Base-by-base conservation (phyloP, 1,140 invertebrate genomes). In the Euborellia annulipes region DNA sequence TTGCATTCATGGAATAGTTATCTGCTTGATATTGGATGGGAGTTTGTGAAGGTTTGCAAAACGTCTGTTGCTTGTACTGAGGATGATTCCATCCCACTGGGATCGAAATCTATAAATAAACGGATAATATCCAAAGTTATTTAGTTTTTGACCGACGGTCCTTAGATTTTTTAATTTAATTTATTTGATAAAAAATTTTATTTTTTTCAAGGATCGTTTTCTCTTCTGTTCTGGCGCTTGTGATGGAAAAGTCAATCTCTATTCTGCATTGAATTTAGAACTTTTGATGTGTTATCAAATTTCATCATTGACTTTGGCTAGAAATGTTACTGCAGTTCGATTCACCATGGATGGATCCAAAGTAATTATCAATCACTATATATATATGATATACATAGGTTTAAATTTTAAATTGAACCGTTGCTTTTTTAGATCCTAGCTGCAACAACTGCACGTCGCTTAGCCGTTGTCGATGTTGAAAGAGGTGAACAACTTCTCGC, bases 201-300 rank as follows among this genome's bases (percentile, higher is more conserved):
- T 45, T 41, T n/a, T 52, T 43, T 43, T 14, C 52, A 59, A 69
- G 67, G 68, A 69, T 50, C 58, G 67, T 42, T 69, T 67, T 52
- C 49, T 69, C 36, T 70, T 70, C 50, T 68, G 65, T 52, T 70
- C 67, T 14, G 68, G 67, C 22, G 68, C 62, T 27, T 66, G 64
- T 48, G 68, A 70, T 63, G 68, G 68, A 6, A 68, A 68, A 51
- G 62, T 70, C 14, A 68, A 67, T 50, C 52, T 70, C n/a, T 69
- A 70, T 45, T 66, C 66, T 22, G 65, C 65, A 7, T 50, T 66
- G 21, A 55, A 61, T 13, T 58, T 61, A 52, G 65, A 69, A 50
- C 52, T 66, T 21, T 55, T 67, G 8, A 63, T 63, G 60, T 63
- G 59, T 40, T 68, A 67, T 51, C 58, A 65, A 54, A 65, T 68